Evolutionary conservation across 2,888 invertebrate genomes (phyloP), one percentile per base, ranked within the genome.

Genomic region (Clusia tigrina): DNA sequence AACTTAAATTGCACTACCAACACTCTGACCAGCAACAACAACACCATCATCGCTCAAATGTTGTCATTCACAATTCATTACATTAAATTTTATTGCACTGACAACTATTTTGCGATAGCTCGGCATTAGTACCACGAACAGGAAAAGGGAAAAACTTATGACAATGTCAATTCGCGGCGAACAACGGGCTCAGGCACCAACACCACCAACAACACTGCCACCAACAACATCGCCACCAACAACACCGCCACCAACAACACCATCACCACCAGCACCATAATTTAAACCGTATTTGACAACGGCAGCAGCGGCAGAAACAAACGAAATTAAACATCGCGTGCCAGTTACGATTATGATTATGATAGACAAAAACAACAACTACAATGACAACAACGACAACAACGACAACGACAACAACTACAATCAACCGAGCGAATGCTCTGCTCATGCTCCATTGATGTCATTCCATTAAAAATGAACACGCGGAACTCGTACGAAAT

Each of bases 271-370:
- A 52, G 12, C 10, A 12, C n/a, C 22, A 9, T 52, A 5, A 6
- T 5, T n/a, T 5, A 48, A 20, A 52, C 9, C 20, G 15, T 20
- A 52, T n/a, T n/a, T n/a, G n/a, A 23, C 3, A 52, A 52, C n/a
- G 22, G 2, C 6, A 24, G 25, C 10, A 59, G 57, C 60, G 59
- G 63, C 57, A 64, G 60, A 53, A 64, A 63, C 25, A 51, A 51
- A 63, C 42, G 24, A 46, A 64, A 52, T 66, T 73, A 69, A 55
- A 62, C 62, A 48, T 77, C 69, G 76, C 76, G 74, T 78, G 76
- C 76, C 76, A 77, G 67, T 69, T 54, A 68, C 77, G 78, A 77
- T 77, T 78, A 68, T 76, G 78, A 77, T 77, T 78, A 77, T 73
- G 77, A 77, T 70, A 70, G 68, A 77, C 69, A 71, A 64, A 68